phyloP scores from a whole-genome alignment of 2,113 vertebrate genomes.

The Syngnathus floridae region DNA sequence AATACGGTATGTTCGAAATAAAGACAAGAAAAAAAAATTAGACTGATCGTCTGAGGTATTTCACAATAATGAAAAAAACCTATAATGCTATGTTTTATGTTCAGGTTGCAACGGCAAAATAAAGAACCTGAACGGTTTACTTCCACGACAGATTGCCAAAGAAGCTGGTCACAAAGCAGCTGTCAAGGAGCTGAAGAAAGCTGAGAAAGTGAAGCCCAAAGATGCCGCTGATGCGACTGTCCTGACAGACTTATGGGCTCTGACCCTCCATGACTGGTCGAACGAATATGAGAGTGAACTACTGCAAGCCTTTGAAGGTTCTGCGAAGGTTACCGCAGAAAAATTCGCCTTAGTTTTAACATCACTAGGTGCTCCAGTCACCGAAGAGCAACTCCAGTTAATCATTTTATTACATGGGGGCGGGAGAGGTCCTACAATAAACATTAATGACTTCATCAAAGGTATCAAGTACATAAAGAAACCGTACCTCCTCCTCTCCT shows the following conservation, averaged over 20 bases:
- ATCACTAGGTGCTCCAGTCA: constrained; percentile 62
- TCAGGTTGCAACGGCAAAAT: constrained; percentile 85
- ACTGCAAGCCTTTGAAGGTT: constrained; percentile 48
- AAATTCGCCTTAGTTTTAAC: constrained; percentile 71
- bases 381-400: constrained; percentile 41
- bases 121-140: constrained; percentile 73
- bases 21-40: too few relatives aligned
- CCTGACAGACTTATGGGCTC: constrained; percentile 69
- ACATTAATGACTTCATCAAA: constrained; percentile 78
- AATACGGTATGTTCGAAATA: too few relatives aligned
- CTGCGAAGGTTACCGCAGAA: constrained; percentile 44
- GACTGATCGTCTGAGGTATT: too few relatives aligned
- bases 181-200: constrained; percentile 71
- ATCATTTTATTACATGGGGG: constrained; percentile 70
- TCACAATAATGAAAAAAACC: background rate
- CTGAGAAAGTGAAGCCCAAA: constrained; percentile 69
- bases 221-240: constrained; percentile 37
- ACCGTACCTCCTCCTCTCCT: constrained; percentile 71
- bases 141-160: constrained; percentile 77
- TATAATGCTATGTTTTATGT: constrained; percentile 18
- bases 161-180: constrained; percentile 74
- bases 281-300: constrained; percentile 70
- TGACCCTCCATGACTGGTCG: constrained; percentile 87
- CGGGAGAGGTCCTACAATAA: constrained; percentile 54
- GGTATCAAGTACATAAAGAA: constrained; percentile 82